phyloP scores from a whole-genome alignment of 2,113 vertebrate species.

The Suncus etruscus region DNA sequence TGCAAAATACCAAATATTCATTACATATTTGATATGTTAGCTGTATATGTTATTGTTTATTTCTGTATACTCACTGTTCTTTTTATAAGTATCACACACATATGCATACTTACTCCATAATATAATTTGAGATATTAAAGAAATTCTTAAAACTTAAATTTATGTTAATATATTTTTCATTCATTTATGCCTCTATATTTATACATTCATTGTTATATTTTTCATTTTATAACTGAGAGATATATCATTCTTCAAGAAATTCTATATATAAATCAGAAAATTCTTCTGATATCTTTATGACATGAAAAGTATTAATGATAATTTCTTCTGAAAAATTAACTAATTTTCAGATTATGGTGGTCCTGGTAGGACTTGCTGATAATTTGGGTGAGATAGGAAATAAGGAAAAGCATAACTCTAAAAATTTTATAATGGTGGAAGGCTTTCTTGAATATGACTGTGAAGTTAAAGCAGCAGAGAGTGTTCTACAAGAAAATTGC shows the following conservation, averaged over 20 bases:
- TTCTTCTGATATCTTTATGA: neutral
- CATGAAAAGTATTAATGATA: neutral
- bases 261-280: slow-evolving; percentile 30
- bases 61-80: neutral
- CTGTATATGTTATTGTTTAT: neutral
- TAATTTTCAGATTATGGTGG: neutral
- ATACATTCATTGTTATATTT: slow-evolving; percentile 24
- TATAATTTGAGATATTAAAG: neutral
- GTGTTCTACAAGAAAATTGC: neutral
- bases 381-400: neutral
- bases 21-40: slow-evolving; percentile 17
- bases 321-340: neutral
- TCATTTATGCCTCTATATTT: neutral
- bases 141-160: neutral
- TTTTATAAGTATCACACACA: neutral
- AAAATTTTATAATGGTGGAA: neutral
- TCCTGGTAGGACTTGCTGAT: neutral
- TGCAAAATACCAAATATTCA: neutral
- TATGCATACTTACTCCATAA: neutral
- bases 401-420: neutral
- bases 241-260: neutral
- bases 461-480: neutral
- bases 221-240: neutral
- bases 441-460: neutral
- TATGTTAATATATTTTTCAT: neutral